Evolutionary conservation across 2,888 invertebrate species (phyloP), one percentile per base, ranked within the genome.

Genomic region (Eubasilissa splendida): DNA sequence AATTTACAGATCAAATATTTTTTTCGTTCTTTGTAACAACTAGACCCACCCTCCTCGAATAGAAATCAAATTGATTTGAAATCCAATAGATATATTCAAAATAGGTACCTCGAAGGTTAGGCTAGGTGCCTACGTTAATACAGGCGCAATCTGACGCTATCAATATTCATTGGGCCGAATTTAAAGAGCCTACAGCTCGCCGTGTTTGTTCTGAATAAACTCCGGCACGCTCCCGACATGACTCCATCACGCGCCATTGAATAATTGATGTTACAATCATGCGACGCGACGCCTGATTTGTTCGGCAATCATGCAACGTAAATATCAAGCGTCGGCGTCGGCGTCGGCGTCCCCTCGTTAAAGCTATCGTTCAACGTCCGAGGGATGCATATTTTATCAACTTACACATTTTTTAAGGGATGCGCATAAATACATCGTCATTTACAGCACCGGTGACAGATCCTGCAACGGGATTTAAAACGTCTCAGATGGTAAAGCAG

Each of bases 241-340:
- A 54, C 56, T 42, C 65, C 70, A 59, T 54, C 75, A 79, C 75
- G 74, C 66, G 65, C 66, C 79, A 79, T 75, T 79, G 79, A 63
- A 79, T 79, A 79, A 79, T 79, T 79, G 79, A 79, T 79, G 70
- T 75, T 63, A 54, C 79, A 79, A 79, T 79, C 79, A 79, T 60
- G 68, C 68, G 68, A 68, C 68, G 50, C 68, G 68, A 63, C 52
- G 52, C 22, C 14, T 68, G 68, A 68, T 68, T 68, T 42, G 68
- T 42, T 50, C 68, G 63, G 42, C 63, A 63, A 63, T 63, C 63
- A 63, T 63, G 63, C 63, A 33, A 63, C 63, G 63, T 63, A 63
- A 63, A 63, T 63, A 63, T 31, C 10, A 63, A 31, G 63, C 42
- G 14, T 22, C 10, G 33, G 22, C 11, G 12, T 31, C 7, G 22